Base-by-base conservation (phyloP, 2,113 vertebrate species). In the Numida meleagris region DNA sequence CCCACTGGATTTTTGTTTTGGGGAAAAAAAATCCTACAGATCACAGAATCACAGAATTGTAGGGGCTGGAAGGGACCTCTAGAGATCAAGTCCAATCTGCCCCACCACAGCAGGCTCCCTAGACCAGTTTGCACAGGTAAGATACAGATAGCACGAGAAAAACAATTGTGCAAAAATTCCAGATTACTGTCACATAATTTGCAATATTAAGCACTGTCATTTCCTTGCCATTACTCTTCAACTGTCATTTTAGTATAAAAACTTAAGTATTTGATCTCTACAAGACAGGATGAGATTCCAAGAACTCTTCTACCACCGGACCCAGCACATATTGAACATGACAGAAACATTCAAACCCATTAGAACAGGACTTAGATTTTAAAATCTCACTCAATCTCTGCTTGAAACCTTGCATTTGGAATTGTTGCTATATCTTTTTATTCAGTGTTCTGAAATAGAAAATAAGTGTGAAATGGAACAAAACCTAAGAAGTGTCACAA, bases 331-430 rank as follows among this genome's bases (percentile, higher is more conserved):
- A 80, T 55, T 55, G 24, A 95, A 85, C 46, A 90, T 45, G 67
- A 81, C 71, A 93, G 55, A 87, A 94, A 85, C 48, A 93, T 77
- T 86, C 66, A 88, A 93, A 55, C 3, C 27, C 24, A 63, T 84
- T 63, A 82, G 38, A 93, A 86, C 31, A 12, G 34, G 31, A 90
- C 36, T 85, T 92, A 88, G 92, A 88, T 89, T 82, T 61, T 84
- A 65, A 88, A 95, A 88, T 59, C 23, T 71, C 93, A 81, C 23
- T 71, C 93, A 81, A 85, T 68, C 10, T 71, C 36, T 43, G 1
- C 81, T 92, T 71, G 55, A 31, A 86, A 59, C 25, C 17, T 93
- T 88, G 36, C 10, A 82, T 58, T 79, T 87, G 14, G 45, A 82
- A 38, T 57, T 91, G 48, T 42, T 92, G 27, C 11, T 46, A 9